Evolutionary conservation across 2,113 vertebrate species (phyloP).

Genomic region (Chaetodon trifascialis): DNA sequence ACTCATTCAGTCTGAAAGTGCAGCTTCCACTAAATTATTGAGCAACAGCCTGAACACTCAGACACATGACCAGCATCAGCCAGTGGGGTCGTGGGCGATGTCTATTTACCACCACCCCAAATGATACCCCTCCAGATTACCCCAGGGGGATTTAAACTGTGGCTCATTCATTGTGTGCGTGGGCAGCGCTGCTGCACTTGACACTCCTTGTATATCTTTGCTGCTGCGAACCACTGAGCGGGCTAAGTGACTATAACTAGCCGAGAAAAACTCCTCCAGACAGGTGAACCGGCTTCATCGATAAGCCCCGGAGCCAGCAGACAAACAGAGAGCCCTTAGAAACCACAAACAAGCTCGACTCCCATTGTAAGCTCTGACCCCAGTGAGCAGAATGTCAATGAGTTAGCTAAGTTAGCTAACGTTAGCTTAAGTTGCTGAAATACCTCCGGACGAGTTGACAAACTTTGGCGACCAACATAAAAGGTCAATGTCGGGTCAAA

Average conservation of each 20-base stretch:
- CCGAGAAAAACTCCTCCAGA: background rate
- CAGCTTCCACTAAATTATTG: background rate
- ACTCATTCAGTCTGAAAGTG: background rate
- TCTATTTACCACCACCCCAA: no score
- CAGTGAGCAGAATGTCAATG: conserved; percentile 63
- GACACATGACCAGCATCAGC: background rate
- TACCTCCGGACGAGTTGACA: background rate
- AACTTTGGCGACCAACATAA: background rate
- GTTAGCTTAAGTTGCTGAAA: conserved; percentile 40
- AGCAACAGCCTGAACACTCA: background rate
- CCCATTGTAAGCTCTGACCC: background rate
- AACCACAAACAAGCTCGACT: background rate
- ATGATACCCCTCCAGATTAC: no score
- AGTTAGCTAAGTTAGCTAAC: conserved; percentile 57
- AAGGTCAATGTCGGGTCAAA: accelerated
- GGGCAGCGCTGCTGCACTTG: conserved; percentile 35
- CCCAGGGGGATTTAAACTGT: background rate
- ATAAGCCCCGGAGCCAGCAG: background rate
- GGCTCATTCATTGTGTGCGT: conserved; percentile 23
- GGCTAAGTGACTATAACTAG: background rate
- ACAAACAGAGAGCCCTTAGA: background rate
- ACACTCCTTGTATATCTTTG: conserved; percentile 22
- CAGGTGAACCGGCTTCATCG: background rate
- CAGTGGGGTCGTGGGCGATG: background rate
- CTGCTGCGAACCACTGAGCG: conserved; percentile 19